These are phyloP conservation scores for Phyllotreta cruciferae DNA, from an alignment of 2,888 invertebrate genomes.

Conservation along the genomic window DNA sequence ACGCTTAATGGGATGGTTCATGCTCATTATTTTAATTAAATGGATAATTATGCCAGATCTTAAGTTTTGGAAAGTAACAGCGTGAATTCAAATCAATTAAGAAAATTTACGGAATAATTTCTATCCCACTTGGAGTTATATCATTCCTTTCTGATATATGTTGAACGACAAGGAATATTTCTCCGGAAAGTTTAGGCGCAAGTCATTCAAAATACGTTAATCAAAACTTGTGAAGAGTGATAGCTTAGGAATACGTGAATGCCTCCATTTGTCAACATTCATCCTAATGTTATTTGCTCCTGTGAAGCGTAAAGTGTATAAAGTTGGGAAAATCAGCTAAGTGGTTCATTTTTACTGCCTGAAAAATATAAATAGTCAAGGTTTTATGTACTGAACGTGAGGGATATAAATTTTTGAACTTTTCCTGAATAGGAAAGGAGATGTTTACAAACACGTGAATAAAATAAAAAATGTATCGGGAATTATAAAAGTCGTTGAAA, in stretches of 20 bases:
- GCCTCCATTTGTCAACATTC: constrained; percentile 46
- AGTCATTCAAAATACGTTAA: constrained; percentile 49
- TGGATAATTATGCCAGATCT: constrained; percentile 2
- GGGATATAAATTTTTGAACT: constrained; percentile 33
- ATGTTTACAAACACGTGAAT: constrained; percentile 32
- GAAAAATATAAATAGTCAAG: constrained; percentile 36
- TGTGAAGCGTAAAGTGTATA: constrained; percentile 39
- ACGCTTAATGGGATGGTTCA: constrained; percentile 2
- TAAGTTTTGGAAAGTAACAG: constrained; percentile 12
- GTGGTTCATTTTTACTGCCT: constrained; percentile 53
- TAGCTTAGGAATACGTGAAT: constrained; percentile 44
- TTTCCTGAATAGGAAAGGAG: constrained; percentile 19
- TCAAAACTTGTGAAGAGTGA: constrained; percentile 47
- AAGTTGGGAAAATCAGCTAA: constrained; percentile 48
- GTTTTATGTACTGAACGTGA: constrained; percentile 34
- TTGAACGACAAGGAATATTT: constrained; percentile 37
- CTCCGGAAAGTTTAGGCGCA: constrained; percentile 31
- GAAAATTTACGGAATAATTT: constrained; percentile 24
- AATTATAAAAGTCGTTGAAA: constrained; percentile 15
- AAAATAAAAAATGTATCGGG: constrained; percentile 36
- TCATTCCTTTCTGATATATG: constrained; percentile 28
- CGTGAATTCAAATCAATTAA: constrained; percentile 21
- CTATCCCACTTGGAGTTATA: constrained; percentile 28
- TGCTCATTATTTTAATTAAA: constrained; percentile 8
- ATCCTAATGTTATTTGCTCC: constrained; percentile 42